Percentiles rank a stretch among this genome's conserved stretches.
phyloP scores from a whole-genome alignment of 2,797 vertebrate species.

The Anomalospiza imberbis region DNA sequence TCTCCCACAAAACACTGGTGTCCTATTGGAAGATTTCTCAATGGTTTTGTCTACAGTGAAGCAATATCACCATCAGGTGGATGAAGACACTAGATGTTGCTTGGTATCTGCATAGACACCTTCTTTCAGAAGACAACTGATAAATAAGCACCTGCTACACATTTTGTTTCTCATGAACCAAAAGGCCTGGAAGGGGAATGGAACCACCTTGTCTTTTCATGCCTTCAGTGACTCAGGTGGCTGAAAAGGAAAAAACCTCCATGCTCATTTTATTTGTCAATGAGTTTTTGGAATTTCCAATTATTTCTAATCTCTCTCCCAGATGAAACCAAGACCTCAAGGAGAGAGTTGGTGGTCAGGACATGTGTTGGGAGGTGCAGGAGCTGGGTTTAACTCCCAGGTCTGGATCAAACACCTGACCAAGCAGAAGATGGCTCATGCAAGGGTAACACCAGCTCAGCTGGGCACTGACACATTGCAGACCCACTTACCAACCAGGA shows the following conservation, averaged over 20 bases:
- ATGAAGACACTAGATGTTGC: not conserved
- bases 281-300: not conserved
- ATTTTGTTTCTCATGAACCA: not conserved
- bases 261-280: rapidly evolving
- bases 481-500: rapidly evolving
- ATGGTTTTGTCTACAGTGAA: not conserved
- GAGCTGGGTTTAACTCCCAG: not conserved
- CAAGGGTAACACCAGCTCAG: no score
- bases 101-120: not conserved
- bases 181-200: not conserved
- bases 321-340: not conserved
- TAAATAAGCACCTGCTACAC: not conserved
- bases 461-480: not conserved
- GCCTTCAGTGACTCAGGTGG: not conserved
- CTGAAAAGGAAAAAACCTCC: not conserved
- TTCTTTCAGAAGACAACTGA: not conserved
- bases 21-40: not conserved
- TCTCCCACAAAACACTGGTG: not conserved
- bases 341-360: not conserved
- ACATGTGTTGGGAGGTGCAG: not conserved
- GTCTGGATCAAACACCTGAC: not conserved
- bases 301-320: not conserved
- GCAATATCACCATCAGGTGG: not conserved
- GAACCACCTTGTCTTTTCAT: not conserved
- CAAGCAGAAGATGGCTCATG: not conserved